A percentile compares a stretch with the other conserved stretches of the same genome.
phyloP scores from a whole-genome alignment of 2,113 vertebrate species.

The Cricetomys ansorgei region DNA sequence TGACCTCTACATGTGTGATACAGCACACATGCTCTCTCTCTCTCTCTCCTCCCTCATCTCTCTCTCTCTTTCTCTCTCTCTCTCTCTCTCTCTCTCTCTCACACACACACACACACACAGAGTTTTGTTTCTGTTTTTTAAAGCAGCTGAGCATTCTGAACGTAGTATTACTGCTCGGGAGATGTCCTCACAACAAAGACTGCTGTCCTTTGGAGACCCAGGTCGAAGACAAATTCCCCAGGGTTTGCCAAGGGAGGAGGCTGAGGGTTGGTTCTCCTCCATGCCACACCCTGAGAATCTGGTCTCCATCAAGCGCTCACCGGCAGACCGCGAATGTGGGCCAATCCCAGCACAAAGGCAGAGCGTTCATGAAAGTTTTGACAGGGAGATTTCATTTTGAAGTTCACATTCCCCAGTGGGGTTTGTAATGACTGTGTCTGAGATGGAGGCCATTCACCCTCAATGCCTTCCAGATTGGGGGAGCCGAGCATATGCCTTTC shows the following conservation, averaged over 20 bases:
- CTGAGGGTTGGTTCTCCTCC: neutral
- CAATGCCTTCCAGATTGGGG: slow-evolving; percentile 79
- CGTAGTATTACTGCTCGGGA: neutral
- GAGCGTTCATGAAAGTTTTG: slow-evolving; percentile 81
- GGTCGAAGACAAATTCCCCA: neutral
- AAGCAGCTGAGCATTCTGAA: neutral
- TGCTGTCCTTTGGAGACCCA: neutral
- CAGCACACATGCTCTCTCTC: neutral
- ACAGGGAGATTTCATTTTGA: slow-evolving; percentile 84
- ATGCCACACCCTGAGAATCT: slow-evolving; percentile 51
- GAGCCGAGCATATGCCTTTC: slow-evolving; percentile 54
- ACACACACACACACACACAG: neutral
- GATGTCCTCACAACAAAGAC: neutral
- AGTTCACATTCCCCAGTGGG: slow-evolving; percentile 77
- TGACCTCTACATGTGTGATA: neutral
- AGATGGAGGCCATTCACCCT: slow-evolving; percentile 67
- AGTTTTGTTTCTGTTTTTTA: neutral
- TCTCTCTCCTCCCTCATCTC: no score
- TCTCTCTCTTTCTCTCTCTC: neutral
- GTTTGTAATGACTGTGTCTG: slow-evolving; percentile 80
- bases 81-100: neutral
- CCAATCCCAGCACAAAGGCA: slow-evolving; percentile 43
- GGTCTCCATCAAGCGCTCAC: slow-evolving; percentile 54
- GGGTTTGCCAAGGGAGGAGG: slow-evolving; percentile 18
- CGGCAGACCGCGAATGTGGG: slow-evolving; percentile 68